phyloP scores from a whole-genome alignment of 23 tunicate species.

The Aplidium turbinatum region DNA sequence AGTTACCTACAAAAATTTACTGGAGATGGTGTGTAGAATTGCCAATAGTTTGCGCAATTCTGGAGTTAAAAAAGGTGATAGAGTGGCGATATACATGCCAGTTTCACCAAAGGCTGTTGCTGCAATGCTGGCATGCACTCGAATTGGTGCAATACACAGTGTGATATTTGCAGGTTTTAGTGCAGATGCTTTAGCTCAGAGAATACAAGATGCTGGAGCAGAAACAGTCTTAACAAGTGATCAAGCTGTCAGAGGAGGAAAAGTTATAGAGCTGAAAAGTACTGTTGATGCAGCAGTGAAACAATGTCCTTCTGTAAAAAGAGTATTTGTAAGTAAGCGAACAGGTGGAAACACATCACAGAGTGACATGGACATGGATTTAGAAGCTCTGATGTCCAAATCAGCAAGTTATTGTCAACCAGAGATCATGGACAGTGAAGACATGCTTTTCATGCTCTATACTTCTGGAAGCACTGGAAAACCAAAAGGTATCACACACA shows the following conservation, averaged over 20 bases:
- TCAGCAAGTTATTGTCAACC: slow-evolving; percentile 56
- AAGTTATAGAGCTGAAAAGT: slow-evolving; percentile 80
- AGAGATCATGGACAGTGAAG: slow-evolving; percentile 85
- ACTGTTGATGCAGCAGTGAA: slow-evolving; percentile 85
- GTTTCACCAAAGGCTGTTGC: slow-evolving; percentile 95
- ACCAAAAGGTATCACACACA: slow-evolving; percentile 97
- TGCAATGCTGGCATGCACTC: slow-evolving; percentile 88
- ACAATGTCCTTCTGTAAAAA: slow-evolving; percentile 73
- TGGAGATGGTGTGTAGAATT: slow-evolving; percentile 57
- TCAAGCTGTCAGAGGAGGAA: slow-evolving; percentile 89
- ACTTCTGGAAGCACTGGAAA: slow-evolving; percentile 99
- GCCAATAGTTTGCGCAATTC: slow-evolving; percentile 58
- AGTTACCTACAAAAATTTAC: slow-evolving; percentile 73
- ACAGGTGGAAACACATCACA: slow-evolving; percentile 50
- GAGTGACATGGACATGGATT: slow-evolving; percentile 66
- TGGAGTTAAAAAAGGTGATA: slow-evolving; percentile 91
- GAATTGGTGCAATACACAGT: slow-evolving; percentile 97
- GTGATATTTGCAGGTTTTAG: slow-evolving; percentile 98
- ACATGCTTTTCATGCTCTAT: slow-evolving; percentile 82
- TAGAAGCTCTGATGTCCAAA: slow-evolving; percentile 60
- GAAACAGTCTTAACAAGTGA: slow-evolving; percentile 82
- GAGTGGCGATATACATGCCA: slow-evolving; percentile 95
- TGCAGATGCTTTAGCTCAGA: slow-evolving; percentile 88
- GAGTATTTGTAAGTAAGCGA: slow-evolving; percentile 75
- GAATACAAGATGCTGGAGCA: slow-evolving; percentile 84